phyloP scores from a whole-genome alignment of 2,797 vertebrate species.

The Agapornis canus region DNA sequence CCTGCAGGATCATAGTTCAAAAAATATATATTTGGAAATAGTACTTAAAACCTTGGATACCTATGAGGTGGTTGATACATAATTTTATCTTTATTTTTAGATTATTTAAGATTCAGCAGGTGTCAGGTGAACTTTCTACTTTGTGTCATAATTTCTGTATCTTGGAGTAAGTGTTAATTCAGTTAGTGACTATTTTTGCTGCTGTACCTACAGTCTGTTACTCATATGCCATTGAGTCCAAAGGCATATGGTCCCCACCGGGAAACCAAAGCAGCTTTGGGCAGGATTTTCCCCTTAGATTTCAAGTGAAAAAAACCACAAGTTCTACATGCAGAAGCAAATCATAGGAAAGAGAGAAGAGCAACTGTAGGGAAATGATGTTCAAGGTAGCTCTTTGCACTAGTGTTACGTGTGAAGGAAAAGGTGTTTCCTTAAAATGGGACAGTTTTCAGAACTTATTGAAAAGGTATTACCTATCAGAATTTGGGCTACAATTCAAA shows the following conservation, averaged over 20 bases:
- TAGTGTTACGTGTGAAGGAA: background rate
- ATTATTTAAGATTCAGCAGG: background rate
- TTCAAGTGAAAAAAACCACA: background rate
- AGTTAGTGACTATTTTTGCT: background rate
- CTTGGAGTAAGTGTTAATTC: background rate
- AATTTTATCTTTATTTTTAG: background rate
- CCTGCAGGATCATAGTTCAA: background rate
- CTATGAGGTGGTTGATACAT: rapidly evolving
- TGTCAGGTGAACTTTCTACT: background rate
- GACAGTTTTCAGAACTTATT: background rate
- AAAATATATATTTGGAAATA: background rate
- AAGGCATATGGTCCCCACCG: background rate
- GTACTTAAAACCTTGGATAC: background rate
- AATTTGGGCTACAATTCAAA: background rate
- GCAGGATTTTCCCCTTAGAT: background rate
- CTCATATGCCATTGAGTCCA: background rate
- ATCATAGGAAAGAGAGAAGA: background rate
- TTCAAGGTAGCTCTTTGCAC: background rate
- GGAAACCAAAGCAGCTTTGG: background rate
- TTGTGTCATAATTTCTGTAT: background rate
- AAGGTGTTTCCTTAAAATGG: background rate
- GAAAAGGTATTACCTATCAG: background rate
- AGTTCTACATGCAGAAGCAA: background rate
- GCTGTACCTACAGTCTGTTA: background rate
- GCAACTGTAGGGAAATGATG: background rate